Evolutionary conservation across 2,797 vertebrate genomes (phyloP), one percentile per base, ranked within the genome.

Genomic region (Urocyon cinereoargenteus): DNA sequence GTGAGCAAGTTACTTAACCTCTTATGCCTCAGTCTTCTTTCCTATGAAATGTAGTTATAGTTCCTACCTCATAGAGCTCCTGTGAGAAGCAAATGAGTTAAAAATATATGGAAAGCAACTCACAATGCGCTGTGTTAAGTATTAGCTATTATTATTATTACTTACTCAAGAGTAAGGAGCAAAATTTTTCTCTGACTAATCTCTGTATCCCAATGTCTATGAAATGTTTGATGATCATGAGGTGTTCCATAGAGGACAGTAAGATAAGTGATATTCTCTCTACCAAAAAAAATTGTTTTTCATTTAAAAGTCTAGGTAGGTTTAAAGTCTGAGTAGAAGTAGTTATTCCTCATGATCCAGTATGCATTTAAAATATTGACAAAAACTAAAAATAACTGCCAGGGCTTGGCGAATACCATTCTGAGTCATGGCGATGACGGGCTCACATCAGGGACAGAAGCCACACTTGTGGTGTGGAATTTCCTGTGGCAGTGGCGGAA

Each of bases 401-500:
- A 28, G 70, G 78, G 55, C 66, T 95, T 86, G 84, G 57, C 6
- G 1, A 75, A 40, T 51, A 82, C 45, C 73, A 19, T 31, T 86
- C 62, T 96, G 93, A 96, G 85, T 86, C 93, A 83, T 0, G 0
- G 40, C 11, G 26, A 49, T 87, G 87, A 87, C 16, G 6, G 0
- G n/a, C 34, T 93, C 78, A 59, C 68, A 62, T 62, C 79, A 24
- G 62, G 81, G 92, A n/a, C 70, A 86, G 90, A 82, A 83, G 68
- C 73, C 49, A 59, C 66, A 36, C 45, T 86, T 51, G 53, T 70
- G 62, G 66, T 94, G 92, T 95, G 96, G 97, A 97, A 97, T 96
- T 98, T 98, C 98, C 98, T 5, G 21, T 95, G 94, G 92, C 90
- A 96, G 75, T 0, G 0, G 88, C 40, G 55, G 94, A 68, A 97